Conservation (phyloP, 2,113 vertebrate species). For the Erythrolamprus reginae region DNA sequence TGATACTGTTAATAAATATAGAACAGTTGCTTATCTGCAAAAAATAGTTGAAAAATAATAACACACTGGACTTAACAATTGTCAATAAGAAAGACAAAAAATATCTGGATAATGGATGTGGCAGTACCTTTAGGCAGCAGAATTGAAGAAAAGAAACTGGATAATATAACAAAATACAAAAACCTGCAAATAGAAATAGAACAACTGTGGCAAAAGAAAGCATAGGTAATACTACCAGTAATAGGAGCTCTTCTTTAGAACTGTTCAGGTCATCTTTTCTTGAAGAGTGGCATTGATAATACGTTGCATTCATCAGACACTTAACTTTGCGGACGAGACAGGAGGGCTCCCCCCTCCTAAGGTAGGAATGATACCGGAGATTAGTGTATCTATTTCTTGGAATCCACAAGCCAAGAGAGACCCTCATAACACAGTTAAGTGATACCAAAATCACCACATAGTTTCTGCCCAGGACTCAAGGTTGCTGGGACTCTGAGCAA, state of each 20-base stretch:
- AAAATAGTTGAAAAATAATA: neutral
- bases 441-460: neutral
- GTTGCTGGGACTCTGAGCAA: neutral
- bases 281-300: neutral
- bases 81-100: no score
- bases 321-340: neutral
- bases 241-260: neutral
- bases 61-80: neutral
- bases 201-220: no score
- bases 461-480: neutral
- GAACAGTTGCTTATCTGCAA: neutral
- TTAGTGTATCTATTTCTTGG: neutral
- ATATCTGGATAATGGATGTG: no score
- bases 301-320: neutral
- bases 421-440: neutral
- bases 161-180: no score
- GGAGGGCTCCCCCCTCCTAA: neutral
- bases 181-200: no score
- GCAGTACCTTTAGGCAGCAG: no score
- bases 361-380: neutral
- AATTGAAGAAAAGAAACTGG: no score
- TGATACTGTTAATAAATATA: neutral
- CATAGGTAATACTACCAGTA: no score
- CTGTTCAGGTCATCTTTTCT: neutral
- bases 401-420: neutral